Evolutionary conservation across 2,797 vertebrate genomes (phyloP), one percentile per base, ranked within the genome.

Genomic region (Chelidonichthys spinosus): DNA sequence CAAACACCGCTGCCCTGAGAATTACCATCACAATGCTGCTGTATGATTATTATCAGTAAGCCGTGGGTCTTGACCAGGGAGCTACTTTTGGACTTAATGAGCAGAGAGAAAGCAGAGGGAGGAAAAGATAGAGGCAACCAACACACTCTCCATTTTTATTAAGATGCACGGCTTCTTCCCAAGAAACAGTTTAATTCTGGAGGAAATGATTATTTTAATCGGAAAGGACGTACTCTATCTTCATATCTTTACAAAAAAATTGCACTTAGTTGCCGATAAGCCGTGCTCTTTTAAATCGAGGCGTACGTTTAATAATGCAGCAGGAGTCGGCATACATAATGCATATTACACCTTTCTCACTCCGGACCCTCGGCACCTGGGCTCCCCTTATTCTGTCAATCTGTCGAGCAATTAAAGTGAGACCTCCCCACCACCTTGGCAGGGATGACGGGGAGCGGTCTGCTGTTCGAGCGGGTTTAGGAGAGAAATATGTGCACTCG

Each of bases 21-120:
- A 89, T 89, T 86, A 85, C 56, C 85, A 89, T 83, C 83, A 88
- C 82, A 85, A 79, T 74, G 73, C 10, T 0, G 36, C 25, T 0
- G 4, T 46, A 66, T 63, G 77, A 87, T 89, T 74, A 78, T 76
- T 65, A 86, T 89, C 74, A 71, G 11, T n/a, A 15, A 78, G 64
- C 58, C 53, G 40, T 15, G 59, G 70, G 78, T 73, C 74, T 78
- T 14, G 0, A 54, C 75, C 64, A 6, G 35, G 53, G 60, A 85
- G 71, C 72, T 80, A 36, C 78, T 65, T 72, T 50, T 44, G 7
- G 75, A 62, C 60, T 63, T 87, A 85, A 86, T 83, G 78, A 86
- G 72, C 63, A 70, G 39, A 50, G 7, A 3, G 52, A 70, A 72
- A 60, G 67, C 11, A 25, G 25, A 25, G 2, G 39, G 63, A 53